These are phyloP conservation scores for Antrozous pallidus DNA, from an alignment of 2,797 vertebrate genomes.

Conservation along the genomic window DNA sequence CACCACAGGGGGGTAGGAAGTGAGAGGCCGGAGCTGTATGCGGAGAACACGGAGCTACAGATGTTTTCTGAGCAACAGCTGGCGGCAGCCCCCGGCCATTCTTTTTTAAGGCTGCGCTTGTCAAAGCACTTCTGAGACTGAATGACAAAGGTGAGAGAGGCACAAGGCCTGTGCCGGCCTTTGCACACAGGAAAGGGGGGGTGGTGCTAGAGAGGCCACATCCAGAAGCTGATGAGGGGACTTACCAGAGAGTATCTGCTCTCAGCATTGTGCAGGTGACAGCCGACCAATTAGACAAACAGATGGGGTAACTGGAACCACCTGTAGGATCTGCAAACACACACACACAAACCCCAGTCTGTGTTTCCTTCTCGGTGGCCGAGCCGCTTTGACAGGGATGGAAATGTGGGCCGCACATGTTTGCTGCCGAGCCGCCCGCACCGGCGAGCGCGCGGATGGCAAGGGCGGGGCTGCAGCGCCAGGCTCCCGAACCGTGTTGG, in stretches of 20 bases:
- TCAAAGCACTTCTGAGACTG: constrained; percentile 75
- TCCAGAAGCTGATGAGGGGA: constrained; percentile 31
- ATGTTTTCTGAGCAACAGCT: constrained; percentile 85
- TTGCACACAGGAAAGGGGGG: constrained; percentile 45
- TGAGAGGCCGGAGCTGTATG: constrained; percentile 55
- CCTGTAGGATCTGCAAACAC: constrained; percentile 39
- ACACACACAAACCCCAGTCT: not conserved
- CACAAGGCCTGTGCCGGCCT: constrained; percentile 73
- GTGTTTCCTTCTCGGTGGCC: constrained; percentile 37
- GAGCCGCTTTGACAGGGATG: constrained; percentile 20
- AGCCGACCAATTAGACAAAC: no score
- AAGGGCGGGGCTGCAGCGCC: constrained; percentile 12
- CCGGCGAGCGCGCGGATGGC: constrained; percentile 9
- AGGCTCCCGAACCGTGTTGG: constrained; percentile 25
- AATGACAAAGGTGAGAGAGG: constrained; percentile 77
- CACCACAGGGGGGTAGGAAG: constrained; percentile 75
- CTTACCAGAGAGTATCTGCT: not conserved
- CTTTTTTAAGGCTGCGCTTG: constrained; percentile 70
- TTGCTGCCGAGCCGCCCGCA: constrained; percentile 3
- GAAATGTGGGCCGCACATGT: constrained; percentile 75
- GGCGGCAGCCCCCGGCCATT: constrained; percentile 68
- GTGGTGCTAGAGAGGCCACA: constrained; percentile 8
- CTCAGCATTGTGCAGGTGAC: no score
- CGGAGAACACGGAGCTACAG: constrained; percentile 56
- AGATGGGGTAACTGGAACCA: no score